Percentiles rank a stretch among this genome's conserved stretches.
phyloP scores from a whole-genome alignment of 2,888 invertebrate species.

The Phytoseiulus persimilis region DNA sequence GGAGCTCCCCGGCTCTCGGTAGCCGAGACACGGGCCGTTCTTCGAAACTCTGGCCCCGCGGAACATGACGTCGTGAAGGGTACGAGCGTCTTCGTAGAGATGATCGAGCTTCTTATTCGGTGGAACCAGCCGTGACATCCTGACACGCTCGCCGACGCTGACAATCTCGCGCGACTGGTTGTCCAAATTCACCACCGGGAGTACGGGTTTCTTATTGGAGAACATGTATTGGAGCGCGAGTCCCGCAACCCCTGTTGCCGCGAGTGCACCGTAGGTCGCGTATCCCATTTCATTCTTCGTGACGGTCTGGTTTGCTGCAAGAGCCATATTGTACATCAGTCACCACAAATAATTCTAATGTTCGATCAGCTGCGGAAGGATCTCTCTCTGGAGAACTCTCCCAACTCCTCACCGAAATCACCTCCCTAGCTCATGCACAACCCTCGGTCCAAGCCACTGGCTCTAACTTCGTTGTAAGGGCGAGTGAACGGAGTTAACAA shows the following conservation, averaged over 20 bases:
- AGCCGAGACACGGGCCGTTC: constrained; percentile 66
- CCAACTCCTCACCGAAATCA: too few species aligned
- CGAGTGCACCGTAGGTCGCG: constrained; percentile 14
- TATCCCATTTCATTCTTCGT: not conserved
- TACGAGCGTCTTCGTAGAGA: constrained; percentile 74
- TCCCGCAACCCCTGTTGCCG: constrained; percentile 21
- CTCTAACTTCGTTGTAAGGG: too few species aligned
- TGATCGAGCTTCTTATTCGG: constrained; percentile 50
- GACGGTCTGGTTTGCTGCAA: constrained; percentile 18
- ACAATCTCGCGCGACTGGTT: constrained; percentile 29
- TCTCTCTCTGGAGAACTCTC: too few species aligned
- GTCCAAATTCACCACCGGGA: constrained; percentile 9
- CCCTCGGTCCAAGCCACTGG: too few species aligned
- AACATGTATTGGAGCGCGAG: constrained; percentile 34
- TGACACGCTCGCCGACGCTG: constrained; percentile 29
- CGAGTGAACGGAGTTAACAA: too few species aligned
- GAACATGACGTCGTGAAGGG: constrained; percentile 79
- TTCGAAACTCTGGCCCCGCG: constrained; percentile 76
- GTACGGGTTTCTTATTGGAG: constrained; percentile 15
- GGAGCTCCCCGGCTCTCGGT: constrained; percentile 59
- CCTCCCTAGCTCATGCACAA: too few species aligned
- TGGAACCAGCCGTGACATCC: constrained; percentile 18
- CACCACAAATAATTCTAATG: too few species aligned
- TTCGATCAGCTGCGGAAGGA: too few species aligned
- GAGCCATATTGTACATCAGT: not conserved